Percentiles rank a stretch among this genome's conserved stretches.
Evolutionary conservation across 2,888 invertebrate genomes (phyloP).

Genomic region (Platycnemis pennipes): DNA sequence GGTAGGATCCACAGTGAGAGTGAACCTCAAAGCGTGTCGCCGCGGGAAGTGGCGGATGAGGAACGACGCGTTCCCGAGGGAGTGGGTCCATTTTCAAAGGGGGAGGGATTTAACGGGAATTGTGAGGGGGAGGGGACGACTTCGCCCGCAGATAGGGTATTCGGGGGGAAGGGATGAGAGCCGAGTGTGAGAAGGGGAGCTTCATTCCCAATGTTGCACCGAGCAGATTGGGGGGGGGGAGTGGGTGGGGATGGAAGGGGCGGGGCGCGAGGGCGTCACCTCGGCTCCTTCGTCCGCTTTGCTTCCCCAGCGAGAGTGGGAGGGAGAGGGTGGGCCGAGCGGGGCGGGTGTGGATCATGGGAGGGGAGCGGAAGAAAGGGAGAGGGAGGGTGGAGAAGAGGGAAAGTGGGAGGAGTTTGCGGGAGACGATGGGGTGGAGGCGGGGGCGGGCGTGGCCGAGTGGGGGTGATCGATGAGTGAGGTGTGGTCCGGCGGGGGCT

Average conservation of each 20-base stretch:
- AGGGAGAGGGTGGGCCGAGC: background rate
- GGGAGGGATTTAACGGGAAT: background rate
- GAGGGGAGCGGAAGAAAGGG: background rate
- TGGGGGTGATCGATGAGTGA: constrained; percentile 49
- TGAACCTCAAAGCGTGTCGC: too few relatives aligned
- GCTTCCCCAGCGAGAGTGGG: background rate
- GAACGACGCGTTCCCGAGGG: too few relatives aligned
- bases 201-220: background rate
- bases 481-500: constrained; percentile 39
- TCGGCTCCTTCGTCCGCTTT: constrained; percentile 10
- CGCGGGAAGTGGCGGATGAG: too few relatives aligned
- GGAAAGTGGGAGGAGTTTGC: background rate
- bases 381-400: background rate
- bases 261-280: constrained; percentile 48
- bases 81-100: too few relatives aligned
- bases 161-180: background rate
- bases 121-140: background rate
- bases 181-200: background rate
- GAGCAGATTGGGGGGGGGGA: background rate
- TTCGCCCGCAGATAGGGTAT: background rate
- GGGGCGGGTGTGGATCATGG: background rate
- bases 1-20: too few relatives aligned
- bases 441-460: background rate
- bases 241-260: background rate
- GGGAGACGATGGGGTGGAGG: background rate